Evolutionary conservation across 2,113 vertebrate species (phyloP).

Genomic region (Saccopteryx leptura): DNA sequence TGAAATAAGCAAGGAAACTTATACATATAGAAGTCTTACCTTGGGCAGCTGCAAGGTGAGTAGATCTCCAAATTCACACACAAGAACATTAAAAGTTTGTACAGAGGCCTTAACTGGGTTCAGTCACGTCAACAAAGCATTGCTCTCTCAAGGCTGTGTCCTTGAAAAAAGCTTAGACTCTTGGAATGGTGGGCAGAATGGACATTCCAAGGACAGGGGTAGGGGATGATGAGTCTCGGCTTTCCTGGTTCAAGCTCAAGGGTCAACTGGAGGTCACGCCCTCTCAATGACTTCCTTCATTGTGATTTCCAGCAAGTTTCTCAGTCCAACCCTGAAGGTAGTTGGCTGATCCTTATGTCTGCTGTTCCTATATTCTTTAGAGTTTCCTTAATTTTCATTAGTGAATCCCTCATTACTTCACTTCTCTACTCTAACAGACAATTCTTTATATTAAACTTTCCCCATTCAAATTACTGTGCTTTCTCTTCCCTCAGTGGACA

Average conservation of each 20-base stretch:
- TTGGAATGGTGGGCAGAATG: not conserved
- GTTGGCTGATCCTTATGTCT: not conserved
- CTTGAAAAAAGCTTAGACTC: not conserved
- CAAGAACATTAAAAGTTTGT: not conserved
- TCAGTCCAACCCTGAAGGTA: not conserved
- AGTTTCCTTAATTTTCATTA: not conserved
- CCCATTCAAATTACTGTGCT: not conserved
- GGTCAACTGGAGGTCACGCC: not conserved
- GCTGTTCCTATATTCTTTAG: not conserved
- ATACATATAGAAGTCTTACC: not conserved
- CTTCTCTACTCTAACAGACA: not conserved
- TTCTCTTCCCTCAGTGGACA: not conserved
- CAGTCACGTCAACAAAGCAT: not conserved
- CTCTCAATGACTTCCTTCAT: not conserved
- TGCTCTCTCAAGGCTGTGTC: not conserved
- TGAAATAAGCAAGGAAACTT: not conserved
- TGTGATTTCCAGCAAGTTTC: not conserved
- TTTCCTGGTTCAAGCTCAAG: not conserved
- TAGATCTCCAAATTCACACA: not conserved
- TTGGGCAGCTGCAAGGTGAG: no score
- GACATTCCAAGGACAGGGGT: not conserved
- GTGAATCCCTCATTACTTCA: not conserved
- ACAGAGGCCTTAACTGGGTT: not conserved
- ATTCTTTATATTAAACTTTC: not conserved
- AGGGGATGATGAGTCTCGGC: rapidly evolving